Base-by-base conservation (phyloP, 2,888 invertebrate species). In the Troides oblongomaculatus region DNA sequence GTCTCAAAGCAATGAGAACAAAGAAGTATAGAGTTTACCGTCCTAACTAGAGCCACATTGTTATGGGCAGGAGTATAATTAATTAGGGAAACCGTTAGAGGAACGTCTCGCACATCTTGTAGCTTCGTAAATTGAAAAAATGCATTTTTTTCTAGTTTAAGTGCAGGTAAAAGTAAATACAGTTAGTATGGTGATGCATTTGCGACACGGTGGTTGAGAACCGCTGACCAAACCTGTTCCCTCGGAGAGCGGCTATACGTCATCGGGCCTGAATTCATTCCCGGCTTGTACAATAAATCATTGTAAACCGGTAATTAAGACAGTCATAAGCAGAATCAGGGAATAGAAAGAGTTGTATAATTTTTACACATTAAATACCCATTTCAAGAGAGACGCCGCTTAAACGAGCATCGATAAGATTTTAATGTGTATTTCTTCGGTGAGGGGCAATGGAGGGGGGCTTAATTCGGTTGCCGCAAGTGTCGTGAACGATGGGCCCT, bases 271-370 rank as follows among this genome's bases (percentile, higher is more conserved):
- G 85, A 88, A 90, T 90, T 88, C 87, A 90, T 91, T 89, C 90
- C 86, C 79, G 82, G 85, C 86, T 90, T 89, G 88, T 85, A 88
- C 84, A 88, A 92, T 92, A 92, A 92, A 92, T 92, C 92, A 92
- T 92, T 89, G 89, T 90, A 87, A 89, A 86, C 91, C 87, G 80
- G 91, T 92, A 92, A 92, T 92, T 92, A 92, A 91, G 89, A 89
- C 89, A 89, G 88, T 90, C 89, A 89, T 86, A 90, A 86, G 89
- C 89, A 87, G 87, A 89, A 88, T 88, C 81, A 83, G 77, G 78
- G 80, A 87, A 85, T 87, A 87, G 88, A 88, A 89, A 87, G 84
- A 87, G 86, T 88, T 88, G 79, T 86, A 84, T 84, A 88, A 85
- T 88, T 87, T 90, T 90, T 91, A 85, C 88, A 90, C 89, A 91